A percentile compares a stretch with the other conserved stretches of the same genome.
Evolutionary conservation across 2,888 invertebrate genomes (phyloP).

Genomic region (Thera britannica): DNA sequence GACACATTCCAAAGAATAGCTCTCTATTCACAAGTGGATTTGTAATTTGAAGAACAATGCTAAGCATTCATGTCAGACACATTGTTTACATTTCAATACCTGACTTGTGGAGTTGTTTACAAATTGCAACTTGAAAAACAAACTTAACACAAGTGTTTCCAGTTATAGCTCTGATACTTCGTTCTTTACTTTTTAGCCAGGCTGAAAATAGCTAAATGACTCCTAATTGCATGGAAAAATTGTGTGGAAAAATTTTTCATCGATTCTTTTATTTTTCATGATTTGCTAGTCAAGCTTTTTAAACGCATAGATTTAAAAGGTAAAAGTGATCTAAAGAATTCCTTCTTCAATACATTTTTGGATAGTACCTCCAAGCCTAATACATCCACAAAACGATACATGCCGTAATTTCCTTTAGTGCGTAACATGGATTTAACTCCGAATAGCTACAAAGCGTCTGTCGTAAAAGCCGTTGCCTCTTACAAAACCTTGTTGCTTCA

Average conservation of each 20-base stretch:
- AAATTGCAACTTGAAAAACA: constrained; percentile 31
- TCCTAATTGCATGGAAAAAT: no score
- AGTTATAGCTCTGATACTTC: constrained; percentile 11
- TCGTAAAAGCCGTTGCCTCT: constrained; percentile 27
- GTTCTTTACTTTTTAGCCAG: not conserved
- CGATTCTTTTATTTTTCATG: no score
- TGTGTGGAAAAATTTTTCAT: no score
- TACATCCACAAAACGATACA: not conserved
- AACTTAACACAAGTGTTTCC: constrained; percentile 20
- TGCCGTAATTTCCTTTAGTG: not conserved
- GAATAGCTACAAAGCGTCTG: constrained; percentile 4
- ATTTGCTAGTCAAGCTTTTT: no score
- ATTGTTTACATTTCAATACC: constrained; percentile 37
- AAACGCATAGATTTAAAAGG: no score
- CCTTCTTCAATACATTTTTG: no score
- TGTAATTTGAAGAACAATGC: constrained; percentile 32
- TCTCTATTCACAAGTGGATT: constrained; percentile 18
- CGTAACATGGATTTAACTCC: not conserved
- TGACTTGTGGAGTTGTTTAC: constrained; percentile 38
- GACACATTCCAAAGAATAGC: constrained; percentile 21
- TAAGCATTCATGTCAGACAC: constrained; percentile 30
- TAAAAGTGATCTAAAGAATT: no score
- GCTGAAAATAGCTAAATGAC: no score
- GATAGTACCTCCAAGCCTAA: not conserved
- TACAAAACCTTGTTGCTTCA: constrained; percentile 41